These are phyloP conservation scores for Latrodectus hesperus DNA, from an alignment of 2,888 invertebrate species.

Conservation along the genomic window DNA sequence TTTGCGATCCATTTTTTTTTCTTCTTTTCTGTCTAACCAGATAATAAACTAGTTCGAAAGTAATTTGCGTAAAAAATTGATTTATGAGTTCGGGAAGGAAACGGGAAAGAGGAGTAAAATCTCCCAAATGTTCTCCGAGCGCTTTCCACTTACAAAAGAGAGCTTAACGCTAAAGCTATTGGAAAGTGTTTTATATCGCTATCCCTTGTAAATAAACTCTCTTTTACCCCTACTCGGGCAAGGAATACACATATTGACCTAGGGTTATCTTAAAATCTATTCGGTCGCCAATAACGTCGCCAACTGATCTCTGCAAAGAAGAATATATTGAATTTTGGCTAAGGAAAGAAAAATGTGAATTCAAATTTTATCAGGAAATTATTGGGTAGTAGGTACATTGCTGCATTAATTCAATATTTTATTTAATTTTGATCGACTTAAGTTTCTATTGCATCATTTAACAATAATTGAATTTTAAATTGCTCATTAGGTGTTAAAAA, in stretches of 20 bases:
- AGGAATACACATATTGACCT: constrained; percentile 36
- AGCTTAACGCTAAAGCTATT: constrained; percentile 39
- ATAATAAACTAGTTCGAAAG: constrained; percentile 34
- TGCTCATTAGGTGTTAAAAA: too few species aligned
- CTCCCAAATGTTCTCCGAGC: constrained; percentile 22
- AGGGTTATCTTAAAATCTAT: constrained; percentile 43
- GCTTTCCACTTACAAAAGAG: constrained; percentile 18
- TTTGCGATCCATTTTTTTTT: not conserved
- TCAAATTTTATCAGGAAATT: too few species aligned
- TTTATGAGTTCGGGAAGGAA: constrained; percentile 25
- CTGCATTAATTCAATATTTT: too few species aligned
- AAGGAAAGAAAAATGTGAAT: too few species aligned
- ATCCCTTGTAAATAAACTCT: constrained; percentile 45
- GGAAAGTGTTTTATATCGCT: constrained; percentile 54
- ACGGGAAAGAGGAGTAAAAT: not conserved
- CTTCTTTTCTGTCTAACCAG: constrained; percentile 1
- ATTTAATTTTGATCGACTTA: too few species aligned
- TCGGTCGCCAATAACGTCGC: constrained; percentile 18
- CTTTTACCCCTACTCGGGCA: constrained; percentile 12
- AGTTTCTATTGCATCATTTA: too few species aligned
- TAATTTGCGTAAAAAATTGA: constrained; percentile 49
- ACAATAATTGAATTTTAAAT: too few species aligned
- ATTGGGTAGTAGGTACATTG: too few species aligned
- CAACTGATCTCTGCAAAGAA: not conserved
- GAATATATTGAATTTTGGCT: not conserved